These are phyloP conservation scores for Scaptomyza pallida DNA, from an alignment of 1,140 invertebrate species.

Conservation along the genomic window DNA sequence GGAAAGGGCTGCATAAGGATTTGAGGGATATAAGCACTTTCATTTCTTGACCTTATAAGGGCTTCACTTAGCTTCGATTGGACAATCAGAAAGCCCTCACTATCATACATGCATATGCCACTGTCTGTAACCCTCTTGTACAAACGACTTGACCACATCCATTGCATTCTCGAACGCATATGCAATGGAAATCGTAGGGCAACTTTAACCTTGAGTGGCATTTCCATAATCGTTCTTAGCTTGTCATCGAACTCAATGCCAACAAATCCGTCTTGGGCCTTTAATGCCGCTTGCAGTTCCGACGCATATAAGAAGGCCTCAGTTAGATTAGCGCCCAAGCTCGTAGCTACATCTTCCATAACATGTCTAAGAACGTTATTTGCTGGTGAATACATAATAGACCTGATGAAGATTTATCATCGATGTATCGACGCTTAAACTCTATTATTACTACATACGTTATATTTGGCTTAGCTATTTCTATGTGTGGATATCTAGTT, in stretches of 20 bases:
- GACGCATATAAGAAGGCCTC: not conserved
- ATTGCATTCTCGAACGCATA: not conserved
- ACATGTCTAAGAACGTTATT: conserved; percentile 23
- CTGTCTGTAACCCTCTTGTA: not conserved
- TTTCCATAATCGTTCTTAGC: not conserved
- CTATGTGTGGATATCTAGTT: not conserved
- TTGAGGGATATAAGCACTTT: conserved; percentile 4
- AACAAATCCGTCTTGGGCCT: conserved; percentile 4
- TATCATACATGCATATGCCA: not conserved
- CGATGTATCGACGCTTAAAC: not conserved
- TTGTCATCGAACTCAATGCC: conserved; percentile 52
- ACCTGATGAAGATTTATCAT: conserved; percentile 15
- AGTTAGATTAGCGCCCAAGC: not conserved
- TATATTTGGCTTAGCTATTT: conserved; percentile 6
- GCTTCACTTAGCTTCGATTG: conserved; percentile 32
- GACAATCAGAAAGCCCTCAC: conserved; percentile 37
- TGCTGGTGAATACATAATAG: conserved; percentile 48
- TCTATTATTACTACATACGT: conserved; percentile 41
- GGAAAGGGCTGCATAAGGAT: conserved; percentile 32
- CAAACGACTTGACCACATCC: conserved; percentile 1
- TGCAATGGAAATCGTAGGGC: conserved; percentile 40
- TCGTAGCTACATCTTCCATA: conserved; percentile 3
- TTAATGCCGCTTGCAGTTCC: not conserved
- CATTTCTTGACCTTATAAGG: conserved; percentile 12
- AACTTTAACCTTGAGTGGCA: conserved; percentile 25